Percentiles rank a stretch among this genome's conserved stretches.
These are phyloP conservation scores for Cydia fagiglandana DNA, from an alignment of 1,140 invertebrate genomes.

Conservation along the genomic window DNA sequence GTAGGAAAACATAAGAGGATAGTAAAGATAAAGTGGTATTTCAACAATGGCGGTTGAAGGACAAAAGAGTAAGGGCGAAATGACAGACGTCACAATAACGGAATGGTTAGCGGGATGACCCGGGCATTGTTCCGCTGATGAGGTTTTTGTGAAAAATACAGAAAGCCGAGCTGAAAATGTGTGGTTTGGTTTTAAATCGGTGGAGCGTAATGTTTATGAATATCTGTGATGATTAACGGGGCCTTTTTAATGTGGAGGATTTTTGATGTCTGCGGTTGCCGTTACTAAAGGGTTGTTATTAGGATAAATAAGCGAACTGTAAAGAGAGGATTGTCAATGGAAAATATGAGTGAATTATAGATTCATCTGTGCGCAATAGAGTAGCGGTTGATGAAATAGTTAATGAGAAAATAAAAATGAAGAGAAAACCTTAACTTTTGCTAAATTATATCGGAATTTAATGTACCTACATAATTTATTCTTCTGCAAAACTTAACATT, in stretches of 20 bases:
- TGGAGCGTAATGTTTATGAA: neutral
- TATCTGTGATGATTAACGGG: neutral
- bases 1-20: neutral
- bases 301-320: neutral
- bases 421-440: no score
- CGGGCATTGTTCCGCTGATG: conserved; percentile 1
- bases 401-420: no score
- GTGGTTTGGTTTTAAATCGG: conserved; percentile 1
- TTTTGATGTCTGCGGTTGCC: neutral
- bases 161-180: neutral
- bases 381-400: no score
- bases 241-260: neutral
- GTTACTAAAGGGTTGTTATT: neutral
- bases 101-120: conserved; percentile 21
- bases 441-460: no score
- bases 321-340: no score
- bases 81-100: conserved; percentile 26
- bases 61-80: conserved; percentile 13
- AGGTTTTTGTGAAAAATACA: conserved; percentile 26
- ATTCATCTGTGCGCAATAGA: no score
- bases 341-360: no score
- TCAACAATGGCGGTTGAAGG: neutral
- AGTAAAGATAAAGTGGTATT: neutral
- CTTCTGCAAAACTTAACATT: no score
- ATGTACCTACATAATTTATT: no score